Evolutionary conservation across 2,797 vertebrate genomes (phyloP).

Genomic region (Urocyon cinereoargenteus): DNA sequence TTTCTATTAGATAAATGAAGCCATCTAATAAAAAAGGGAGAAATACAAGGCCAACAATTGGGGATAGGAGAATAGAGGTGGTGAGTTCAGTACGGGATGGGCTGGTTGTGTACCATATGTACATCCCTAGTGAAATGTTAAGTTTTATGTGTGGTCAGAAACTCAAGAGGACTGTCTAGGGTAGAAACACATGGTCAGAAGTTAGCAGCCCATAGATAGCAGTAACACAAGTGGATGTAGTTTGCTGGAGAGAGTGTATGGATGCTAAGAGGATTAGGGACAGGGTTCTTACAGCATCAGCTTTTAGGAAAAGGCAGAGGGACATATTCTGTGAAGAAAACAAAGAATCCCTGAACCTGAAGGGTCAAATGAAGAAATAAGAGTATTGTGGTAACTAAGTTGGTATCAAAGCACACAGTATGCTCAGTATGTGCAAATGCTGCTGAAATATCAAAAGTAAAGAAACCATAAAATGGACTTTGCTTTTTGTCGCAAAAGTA

Average conservation of each 20-base stretch:
- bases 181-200: not conserved
- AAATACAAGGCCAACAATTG: not conserved
- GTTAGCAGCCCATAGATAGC: not conserved
- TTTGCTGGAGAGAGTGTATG: not conserved
- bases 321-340: not conserved
- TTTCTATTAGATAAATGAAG: not conserved
- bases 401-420: not conserved
- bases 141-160: not conserved
- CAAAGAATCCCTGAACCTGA: not conserved
- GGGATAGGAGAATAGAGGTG: not conserved
- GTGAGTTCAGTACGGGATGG: not conserved
- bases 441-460: not conserved
- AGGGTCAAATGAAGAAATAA: not conserved
- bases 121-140: not conserved
- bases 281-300: not conserved
- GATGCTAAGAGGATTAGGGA: not conserved
- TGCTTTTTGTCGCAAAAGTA: not conserved
- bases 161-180: not conserved
- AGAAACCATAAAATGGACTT: not conserved
- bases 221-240: not conserved
- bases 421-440: not conserved
- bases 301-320: not conserved
- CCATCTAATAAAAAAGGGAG: not conserved
- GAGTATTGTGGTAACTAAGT: not conserved
- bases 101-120: not conserved